A percentile compares a stretch with the other conserved stretches of the same genome.
Conservation (phyloP, 2,888 invertebrate genomes). For the Yponomeuta plumbellus region DNA sequence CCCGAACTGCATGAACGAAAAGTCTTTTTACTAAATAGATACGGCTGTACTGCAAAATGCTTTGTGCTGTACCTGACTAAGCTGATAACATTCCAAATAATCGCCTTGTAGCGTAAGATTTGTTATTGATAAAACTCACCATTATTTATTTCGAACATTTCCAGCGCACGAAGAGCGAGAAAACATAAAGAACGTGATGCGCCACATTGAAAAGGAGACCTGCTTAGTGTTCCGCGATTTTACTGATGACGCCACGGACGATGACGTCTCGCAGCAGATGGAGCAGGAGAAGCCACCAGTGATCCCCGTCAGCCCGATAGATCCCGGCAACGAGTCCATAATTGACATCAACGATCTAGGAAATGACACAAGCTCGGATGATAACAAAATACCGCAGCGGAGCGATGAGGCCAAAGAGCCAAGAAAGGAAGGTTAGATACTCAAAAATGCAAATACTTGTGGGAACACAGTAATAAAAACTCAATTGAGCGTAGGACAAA, state of each 20-base stretch:
- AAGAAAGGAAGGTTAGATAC: neutral
- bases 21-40: too few relatives aligned
- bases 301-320: too few relatives aligned
- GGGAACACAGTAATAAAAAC: too few relatives aligned
- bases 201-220: slow-evolving; percentile 61
- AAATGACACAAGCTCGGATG: slow-evolving; percentile 5
- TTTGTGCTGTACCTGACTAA: too few relatives aligned
- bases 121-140: too few relatives aligned
- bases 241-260: neutral
- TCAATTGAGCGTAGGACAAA: too few relatives aligned
- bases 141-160: too few relatives aligned
- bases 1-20: too few relatives aligned
- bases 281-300: neutral
- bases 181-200: slow-evolving; percentile 55
- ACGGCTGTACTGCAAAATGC: too few relatives aligned
- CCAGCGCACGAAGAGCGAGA: slow-evolving; percentile 58
- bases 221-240: slow-evolving; percentile 50
- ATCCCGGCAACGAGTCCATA: too few relatives aligned
- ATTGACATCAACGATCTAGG: neutral
- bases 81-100: too few relatives aligned
- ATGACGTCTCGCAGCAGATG: neutral
- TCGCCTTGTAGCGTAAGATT: too few relatives aligned
- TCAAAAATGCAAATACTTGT: neutral
- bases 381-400: neutral
- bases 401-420: neutral